Conservation (phyloP, 2,797 vertebrate genomes). For the Rhodeus uyekii region DNA sequence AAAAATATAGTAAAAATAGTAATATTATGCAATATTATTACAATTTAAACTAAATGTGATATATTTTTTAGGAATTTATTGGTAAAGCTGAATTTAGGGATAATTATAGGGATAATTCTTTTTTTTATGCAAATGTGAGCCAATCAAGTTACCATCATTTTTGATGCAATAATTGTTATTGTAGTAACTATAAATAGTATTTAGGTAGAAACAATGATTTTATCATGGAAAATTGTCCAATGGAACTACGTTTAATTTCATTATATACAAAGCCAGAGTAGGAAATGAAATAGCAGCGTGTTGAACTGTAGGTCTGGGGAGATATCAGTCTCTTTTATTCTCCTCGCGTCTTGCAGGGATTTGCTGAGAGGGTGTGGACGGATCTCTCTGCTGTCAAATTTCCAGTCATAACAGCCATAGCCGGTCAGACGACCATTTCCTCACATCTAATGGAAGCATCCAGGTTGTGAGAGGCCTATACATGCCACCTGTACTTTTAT, state of each 20-base stretch:
- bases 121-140: too few relatives aligned
- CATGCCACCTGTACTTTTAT: neutral
- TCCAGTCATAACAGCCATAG: conserved; percentile 57
- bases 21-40: neutral
- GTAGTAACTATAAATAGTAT: neutral
- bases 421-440: conserved; percentile 49
- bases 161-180: neutral
- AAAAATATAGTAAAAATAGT: neutral
- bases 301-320: conserved; percentile 11
- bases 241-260: conserved; percentile 6
- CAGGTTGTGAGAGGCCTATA: conserved; percentile 17
- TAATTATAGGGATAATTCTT: too few relatives aligned
- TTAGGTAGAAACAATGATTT: neutral
- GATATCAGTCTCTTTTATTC: conserved; percentile 20
- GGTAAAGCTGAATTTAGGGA: too few relatives aligned
- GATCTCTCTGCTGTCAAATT: conserved; percentile 51
- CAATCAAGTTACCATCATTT: neutral
- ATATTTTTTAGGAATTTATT: too few relatives aligned
- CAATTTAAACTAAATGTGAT: neutral
- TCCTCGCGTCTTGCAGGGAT: conserved; percentile 30
- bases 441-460: conserved; percentile 32
- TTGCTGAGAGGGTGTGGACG: conserved; percentile 50
- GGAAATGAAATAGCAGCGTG: neutral
- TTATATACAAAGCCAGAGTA: conserved; percentile 3
- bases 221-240: neutral